phyloP scores from a whole-genome alignment of 2,797 vertebrate genomes.

The Zalophus californianus region DNA sequence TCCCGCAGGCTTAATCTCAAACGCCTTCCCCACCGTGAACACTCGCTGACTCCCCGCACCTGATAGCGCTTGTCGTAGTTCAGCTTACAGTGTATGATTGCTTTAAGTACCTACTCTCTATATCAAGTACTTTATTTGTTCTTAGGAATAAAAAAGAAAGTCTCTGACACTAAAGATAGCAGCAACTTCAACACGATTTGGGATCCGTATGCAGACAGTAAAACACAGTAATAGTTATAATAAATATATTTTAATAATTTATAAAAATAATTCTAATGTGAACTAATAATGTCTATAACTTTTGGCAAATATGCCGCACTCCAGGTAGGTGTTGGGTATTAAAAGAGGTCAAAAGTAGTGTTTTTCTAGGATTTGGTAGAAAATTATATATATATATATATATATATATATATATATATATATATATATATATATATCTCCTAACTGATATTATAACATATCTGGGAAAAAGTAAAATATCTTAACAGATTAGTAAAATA shows the following conservation, averaged over 20 bases:
- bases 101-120: rapidly evolving
- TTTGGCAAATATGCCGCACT: neutral
- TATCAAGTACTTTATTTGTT: neutral
- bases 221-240: neutral
- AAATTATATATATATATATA: neutral
- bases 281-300: too few species aligned
- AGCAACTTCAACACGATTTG: neutral
- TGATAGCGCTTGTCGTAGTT: rapidly evolving
- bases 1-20: neutral
- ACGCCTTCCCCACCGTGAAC: rapidly evolving
- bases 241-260: neutral
- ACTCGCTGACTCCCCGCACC: rapidly evolving
- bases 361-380: neutral
- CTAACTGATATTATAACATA: neutral
- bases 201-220: neutral
- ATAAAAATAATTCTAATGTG: neutral
- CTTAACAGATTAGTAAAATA: neutral
- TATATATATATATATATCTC: neutral
- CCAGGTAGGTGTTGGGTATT: neutral
- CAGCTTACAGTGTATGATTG: rapidly evolving
- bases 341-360: neutral
- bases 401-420: neutral
- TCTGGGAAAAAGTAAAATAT: neutral
- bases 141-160: neutral
- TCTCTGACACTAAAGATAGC: neutral